Percentiles rank a stretch among this genome's conserved stretches.
Evolutionary conservation across 2,888 invertebrate species (phyloP).

Genomic region (Junonia oenone): DNA sequence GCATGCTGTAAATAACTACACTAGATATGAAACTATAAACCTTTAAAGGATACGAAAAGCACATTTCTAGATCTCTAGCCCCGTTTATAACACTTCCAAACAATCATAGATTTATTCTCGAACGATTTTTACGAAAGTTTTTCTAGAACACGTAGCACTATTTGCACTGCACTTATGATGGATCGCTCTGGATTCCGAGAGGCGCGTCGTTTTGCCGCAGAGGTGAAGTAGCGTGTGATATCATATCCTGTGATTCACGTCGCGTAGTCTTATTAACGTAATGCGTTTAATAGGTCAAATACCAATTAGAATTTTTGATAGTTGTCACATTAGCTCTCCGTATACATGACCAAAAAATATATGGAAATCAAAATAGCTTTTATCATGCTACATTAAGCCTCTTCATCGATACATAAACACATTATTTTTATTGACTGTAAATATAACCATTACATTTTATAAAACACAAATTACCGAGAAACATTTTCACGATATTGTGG

Average conservation of each 20-base stretch:
- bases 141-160: constrained; percentile 30
- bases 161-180: constrained; percentile 62
- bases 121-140: constrained; percentile 2
- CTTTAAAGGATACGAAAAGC: not conserved
- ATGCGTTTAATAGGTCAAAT: constrained; percentile 62
- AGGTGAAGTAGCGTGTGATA: constrained; percentile 57
- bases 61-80: not conserved
- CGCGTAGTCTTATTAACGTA: constrained; percentile 41
- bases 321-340: constrained; percentile 20
- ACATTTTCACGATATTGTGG: not conserved
- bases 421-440: not conserved
- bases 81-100: not conserved
- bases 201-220: constrained; percentile 50
- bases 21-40: not conserved
- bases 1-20: not conserved
- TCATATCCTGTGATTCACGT: constrained; percentile 66
- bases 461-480: not conserved
- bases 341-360: not conserved
- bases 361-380: not conserved
- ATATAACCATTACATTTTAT: not conserved
- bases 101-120: not conserved
- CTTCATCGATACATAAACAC: not conserved
- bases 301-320: constrained; percentile 53
- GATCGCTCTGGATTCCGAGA: constrained; percentile 48
- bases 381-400: not conserved